A percentile compares a stretch with the other conserved stretches of the same genome.
These are phyloP conservation scores for Sardina pilchardus DNA, from an alignment of 2,113 vertebrate species.

Conservation along the genomic window DNA sequence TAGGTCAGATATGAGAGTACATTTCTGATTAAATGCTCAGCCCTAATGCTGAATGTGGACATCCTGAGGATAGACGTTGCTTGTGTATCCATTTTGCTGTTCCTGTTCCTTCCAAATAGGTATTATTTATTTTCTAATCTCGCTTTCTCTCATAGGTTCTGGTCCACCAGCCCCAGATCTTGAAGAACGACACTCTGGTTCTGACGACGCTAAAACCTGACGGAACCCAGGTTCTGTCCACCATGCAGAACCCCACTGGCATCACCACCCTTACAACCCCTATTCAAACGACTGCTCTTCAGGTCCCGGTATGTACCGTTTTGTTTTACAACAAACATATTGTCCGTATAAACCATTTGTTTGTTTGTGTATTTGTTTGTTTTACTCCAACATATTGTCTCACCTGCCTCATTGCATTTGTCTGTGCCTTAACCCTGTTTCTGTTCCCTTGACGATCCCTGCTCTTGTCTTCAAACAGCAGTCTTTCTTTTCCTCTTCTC, in stretches of 20 bases:
- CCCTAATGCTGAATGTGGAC: background rate
- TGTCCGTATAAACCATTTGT: too few species aligned
- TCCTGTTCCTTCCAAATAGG: background rate
- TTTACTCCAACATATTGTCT: too few species aligned
- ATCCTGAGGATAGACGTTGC: background rate
- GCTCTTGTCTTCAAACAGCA: background rate
- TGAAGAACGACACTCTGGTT: slow-evolving; percentile 95
- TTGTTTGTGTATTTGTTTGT: too few species aligned
- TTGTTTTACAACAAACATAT: background rate
- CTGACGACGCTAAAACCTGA: slow-evolving; percentile 92
- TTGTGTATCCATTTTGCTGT: background rate
- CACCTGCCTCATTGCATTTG: background rate
- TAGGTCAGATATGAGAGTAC: too few species aligned
- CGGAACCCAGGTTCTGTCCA: slow-evolving; percentile 86
- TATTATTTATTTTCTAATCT: background rate
- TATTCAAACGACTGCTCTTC: slow-evolving; percentile 88
- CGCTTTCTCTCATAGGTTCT: slow-evolving; percentile 75
- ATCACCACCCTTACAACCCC: slow-evolving; percentile 85
- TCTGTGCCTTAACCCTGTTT: background rate
- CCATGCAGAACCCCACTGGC: slow-evolving; percentile 88
- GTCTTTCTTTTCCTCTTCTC: slow-evolving; percentile 25
- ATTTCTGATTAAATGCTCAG: too few species aligned
- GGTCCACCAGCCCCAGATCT: slow-evolving; percentile 95
- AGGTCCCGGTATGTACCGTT: slow-evolving; percentile 73
- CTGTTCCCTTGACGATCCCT: background rate